These are phyloP conservation scores for Tenthredo scrophulariae DNA, from an alignment of 2,888 invertebrate genomes.

Conservation along the genomic window DNA sequence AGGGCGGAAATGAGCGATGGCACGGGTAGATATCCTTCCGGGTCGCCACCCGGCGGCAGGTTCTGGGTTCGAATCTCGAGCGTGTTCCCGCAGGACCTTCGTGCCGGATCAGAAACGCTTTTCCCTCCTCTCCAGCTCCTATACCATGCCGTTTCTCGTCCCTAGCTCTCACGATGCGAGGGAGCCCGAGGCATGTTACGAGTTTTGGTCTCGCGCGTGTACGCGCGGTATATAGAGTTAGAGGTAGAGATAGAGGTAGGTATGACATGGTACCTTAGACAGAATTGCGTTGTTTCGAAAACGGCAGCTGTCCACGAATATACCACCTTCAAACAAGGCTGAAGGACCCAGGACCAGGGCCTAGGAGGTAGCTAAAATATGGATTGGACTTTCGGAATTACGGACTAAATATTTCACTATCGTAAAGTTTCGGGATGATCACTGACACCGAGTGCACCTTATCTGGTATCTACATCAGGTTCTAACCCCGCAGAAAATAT, in stretches of 20 bases:
- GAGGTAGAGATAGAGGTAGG: not conserved
- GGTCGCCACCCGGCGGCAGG: constrained; percentile 52
- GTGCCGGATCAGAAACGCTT: constrained; percentile 40
- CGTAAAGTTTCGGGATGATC: constrained; percentile 4
- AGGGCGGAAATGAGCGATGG: constrained; percentile 63
- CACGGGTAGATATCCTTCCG: constrained; percentile 62
- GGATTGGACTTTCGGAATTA: constrained; percentile 10
- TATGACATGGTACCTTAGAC: not conserved
- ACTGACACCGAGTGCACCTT: no score
- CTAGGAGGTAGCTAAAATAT: not conserved
- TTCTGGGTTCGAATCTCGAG: constrained; percentile 52
- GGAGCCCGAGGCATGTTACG: constrained; percentile 27
- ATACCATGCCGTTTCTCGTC: not conserved
- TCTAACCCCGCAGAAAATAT: not conserved
- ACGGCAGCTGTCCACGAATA: constrained; percentile 44
- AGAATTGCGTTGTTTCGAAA: constrained; percentile 35
- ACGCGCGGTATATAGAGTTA: not conserved
- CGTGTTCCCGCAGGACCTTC: constrained; percentile 48
- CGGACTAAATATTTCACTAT: constrained; percentile 2
- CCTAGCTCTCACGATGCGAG: not conserved
- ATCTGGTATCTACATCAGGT: not conserved
- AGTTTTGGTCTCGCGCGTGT: constrained; percentile 17
- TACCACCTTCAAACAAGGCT: not conserved
- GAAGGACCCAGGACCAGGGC: constrained; percentile 17
- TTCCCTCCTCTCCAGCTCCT: not conserved